Percentiles rank a stretch among this genome's conserved stretches.
Conservation (phyloP, 2,888 invertebrate species). For the Amphipyra berbera region DNA sequence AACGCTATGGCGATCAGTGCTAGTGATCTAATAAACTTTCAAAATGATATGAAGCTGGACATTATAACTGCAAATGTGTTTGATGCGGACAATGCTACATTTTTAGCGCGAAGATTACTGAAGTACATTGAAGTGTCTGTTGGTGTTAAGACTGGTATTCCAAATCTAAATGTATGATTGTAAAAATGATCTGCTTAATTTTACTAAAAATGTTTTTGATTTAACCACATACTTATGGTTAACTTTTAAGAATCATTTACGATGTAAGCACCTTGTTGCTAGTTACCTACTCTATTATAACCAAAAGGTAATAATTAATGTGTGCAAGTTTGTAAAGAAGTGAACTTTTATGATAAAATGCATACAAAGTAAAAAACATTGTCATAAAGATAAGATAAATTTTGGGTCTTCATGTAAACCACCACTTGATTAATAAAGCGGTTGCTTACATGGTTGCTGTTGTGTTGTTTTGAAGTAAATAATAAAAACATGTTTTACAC, state of each 20-base stretch:
- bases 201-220: too few relatives aligned
- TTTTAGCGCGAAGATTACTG: constrained; percentile 77
- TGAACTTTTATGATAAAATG: too few relatives aligned
- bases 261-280: too few relatives aligned
- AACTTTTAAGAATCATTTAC: too few relatives aligned
- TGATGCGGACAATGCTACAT: constrained; percentile 69
- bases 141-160: constrained; percentile 83
- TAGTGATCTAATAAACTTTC: constrained; percentile 76
- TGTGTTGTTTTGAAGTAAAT: constrained; percentile 12
- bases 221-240: too few relatives aligned
- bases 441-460: not conserved
- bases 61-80: constrained; percentile 80
- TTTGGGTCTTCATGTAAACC: too few relatives aligned
- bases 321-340: too few relatives aligned
- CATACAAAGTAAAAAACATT: too few relatives aligned
- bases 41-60: constrained; percentile 76
- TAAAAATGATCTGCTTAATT: not conserved
- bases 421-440: not conserved
- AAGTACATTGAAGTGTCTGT: constrained; percentile 82
- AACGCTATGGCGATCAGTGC: constrained; percentile 81
- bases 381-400: too few relatives aligned
- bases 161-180: constrained; percentile 79
- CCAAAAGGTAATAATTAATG: too few relatives aligned
- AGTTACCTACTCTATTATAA: too few relatives aligned
- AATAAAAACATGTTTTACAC: constrained; percentile 64